Evolutionary conservation across 2,113 vertebrate genomes (phyloP), one percentile per base, ranked within the genome.

Genomic region (Ellobius talpinus): DNA sequence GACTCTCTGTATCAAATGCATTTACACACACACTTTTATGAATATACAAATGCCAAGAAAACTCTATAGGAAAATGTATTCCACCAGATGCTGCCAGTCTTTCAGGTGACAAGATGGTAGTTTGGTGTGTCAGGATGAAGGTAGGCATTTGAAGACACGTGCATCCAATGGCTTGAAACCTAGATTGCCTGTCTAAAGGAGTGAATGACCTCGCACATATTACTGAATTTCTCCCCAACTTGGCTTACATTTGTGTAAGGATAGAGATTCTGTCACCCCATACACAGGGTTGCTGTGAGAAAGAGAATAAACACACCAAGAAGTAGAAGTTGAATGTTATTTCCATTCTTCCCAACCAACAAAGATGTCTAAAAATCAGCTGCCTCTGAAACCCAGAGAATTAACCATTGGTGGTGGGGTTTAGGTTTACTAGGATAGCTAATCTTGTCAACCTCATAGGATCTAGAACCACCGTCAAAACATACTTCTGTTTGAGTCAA

Each of bases 21-120:
- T 90, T 90, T 65, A 93, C 55, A 90, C 72, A 42, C 77, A 93
- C 85, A 96, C 78, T 84, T 92, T 86, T 50, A 23, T 89, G 87
- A 77, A 91, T 87, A 87, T 17, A 10, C 82, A 11, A 47, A 95
- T 89, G 55, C 66, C 85, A 89, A 87, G 58, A 39, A 90, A 87
- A 89, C 66, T 93, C n/a, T 87, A 39, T 26, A 81, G 42, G n/a
- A 61, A 77, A 63, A 87, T 66, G 61, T 77, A 50, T 26, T 33
- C 26, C 33, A 70, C 12, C 50, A 50, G 9, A 90, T 39, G 21
- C 84, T 91, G 21, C 78, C 90, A 95, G 55, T 26, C 86, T 86
- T 87, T n/a, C n/a, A 74, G 63, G 13, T 52, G 21, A 42, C 73
- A 89, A 42, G 33, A 5, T 52, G 21, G 88, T 74, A 26, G 45